Base-by-base conservation (phyloP, 2,113 vertebrate genomes). In the Bubo blakistoni region DNA sequence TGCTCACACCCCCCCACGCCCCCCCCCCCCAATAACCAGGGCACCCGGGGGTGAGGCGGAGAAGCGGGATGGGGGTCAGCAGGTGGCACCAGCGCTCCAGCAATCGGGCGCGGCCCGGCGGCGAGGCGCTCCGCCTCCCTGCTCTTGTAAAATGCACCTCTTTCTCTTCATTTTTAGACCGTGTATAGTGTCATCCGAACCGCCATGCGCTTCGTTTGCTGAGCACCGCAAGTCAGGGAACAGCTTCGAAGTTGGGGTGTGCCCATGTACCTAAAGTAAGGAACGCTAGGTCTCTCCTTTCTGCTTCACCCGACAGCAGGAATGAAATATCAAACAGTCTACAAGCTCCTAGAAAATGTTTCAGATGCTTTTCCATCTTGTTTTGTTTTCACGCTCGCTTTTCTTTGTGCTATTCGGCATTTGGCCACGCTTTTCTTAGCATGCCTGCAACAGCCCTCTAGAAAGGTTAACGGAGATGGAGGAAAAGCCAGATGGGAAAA, bases 71-170 rank as follows among this genome's bases (percentile, higher is more conserved):
- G 13, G 9, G 7, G 10, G 61, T 70, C 97, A 76, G 96, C 73
- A 97, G 97, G 83, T 92, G 96, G 97, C 90, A 85, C 66, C 82
- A 72, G 82, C 11, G 58, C 74, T 73, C 63, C 81, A 55, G 44
- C 5, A 17, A 70, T 42, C 22, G 7, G 34, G 25, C 16, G 9
- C 46, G 46, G 46, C 46, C 44, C 18, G 30, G 38, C 57, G 20
- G 62, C 32, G 1, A 13, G 0, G 32, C 32, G 49, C n/a, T 47
- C 2, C 26, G 11, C 47, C 54, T 17, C 19, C 6, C 13, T 9
- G 55, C 1, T 4, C 20, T 65, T 9, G 59, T 22, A 47, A 77
- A 71, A 59, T 5, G 25, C 1, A 42, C 62, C 7, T 22, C 19
- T 16, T 69, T 32, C 30, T n/a, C 54, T 16, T 49, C 30, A 32